phyloP scores from a whole-genome alignment of 2,113 vertebrate genomes.

The Paraplagusia blochii region DNA sequence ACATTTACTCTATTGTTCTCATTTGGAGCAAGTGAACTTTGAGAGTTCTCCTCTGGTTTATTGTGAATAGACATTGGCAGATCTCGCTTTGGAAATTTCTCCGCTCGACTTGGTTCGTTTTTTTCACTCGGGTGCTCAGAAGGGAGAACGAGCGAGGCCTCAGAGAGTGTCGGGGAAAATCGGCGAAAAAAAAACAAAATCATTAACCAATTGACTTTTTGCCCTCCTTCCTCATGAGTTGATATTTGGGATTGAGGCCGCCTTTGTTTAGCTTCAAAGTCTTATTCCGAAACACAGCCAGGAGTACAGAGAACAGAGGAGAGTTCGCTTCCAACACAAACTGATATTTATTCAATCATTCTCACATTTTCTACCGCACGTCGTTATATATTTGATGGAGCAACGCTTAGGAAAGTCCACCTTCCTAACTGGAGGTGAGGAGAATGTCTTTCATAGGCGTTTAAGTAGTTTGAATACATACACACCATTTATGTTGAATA shows the following conservation, averaged over 20 bases:
- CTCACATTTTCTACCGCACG: too few relatives aligned
- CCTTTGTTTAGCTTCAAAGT: conserved; percentile 35
- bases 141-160: conserved; percentile 36
- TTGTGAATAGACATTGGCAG: conserved; percentile 49
- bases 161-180: conserved; percentile 46
- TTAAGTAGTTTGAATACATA: too few relatives aligned
- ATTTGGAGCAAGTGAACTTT: conserved; percentile 29
- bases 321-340: conserved; percentile 4
- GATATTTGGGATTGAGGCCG: conserved; percentile 28
- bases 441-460: too few relatives aligned
- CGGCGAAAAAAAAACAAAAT: conserved; percentile 46
- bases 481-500: too few relatives aligned
- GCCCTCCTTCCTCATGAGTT: conserved; percentile 21
- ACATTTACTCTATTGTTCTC: conserved; percentile 26
- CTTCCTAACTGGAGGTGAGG: too few relatives aligned
- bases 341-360: background rate
- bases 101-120: conserved; percentile 49
- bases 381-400: too few relatives aligned
- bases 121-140: conserved; percentile 56
- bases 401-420: too few relatives aligned
- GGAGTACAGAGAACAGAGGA: background rate
- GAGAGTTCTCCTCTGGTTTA: conserved; percentile 28
- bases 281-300: conserved; percentile 8
- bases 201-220: conserved; percentile 57
- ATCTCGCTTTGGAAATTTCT: conserved; percentile 48